Conservation (phyloP, 2,888 invertebrate species). For the Hypena proboscidalis region DNA sequence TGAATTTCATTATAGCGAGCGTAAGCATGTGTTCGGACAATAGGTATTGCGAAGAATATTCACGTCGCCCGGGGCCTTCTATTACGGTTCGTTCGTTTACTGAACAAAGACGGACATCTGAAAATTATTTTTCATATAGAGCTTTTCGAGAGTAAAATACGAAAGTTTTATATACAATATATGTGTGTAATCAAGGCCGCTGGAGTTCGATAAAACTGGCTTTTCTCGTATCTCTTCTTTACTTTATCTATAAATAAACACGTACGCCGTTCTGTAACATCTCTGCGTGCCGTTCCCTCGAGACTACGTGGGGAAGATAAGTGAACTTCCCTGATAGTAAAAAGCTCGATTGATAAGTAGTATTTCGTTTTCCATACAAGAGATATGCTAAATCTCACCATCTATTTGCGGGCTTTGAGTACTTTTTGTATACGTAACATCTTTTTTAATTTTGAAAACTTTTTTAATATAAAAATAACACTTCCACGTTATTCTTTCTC, state of each 20-base stretch:
- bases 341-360: slow-evolving; percentile 21
- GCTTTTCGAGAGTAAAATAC: slow-evolving; percentile 31
- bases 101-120: slow-evolving; percentile 42
- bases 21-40: slow-evolving; percentile 45
- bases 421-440: not conserved
- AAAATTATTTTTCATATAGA: slow-evolving; percentile 38
- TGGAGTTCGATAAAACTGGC: slow-evolving; percentile 26
- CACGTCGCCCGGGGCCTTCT: slow-evolving; percentile 34
- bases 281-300: slow-evolving; percentile 22
- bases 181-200: slow-evolving; percentile 31
- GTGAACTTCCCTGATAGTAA: slow-evolving; percentile 28
- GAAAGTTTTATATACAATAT: slow-evolving; percentile 34
- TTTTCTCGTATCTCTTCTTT: slow-evolving; percentile 23
- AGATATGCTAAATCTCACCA: not conserved
- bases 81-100: slow-evolving; percentile 47
- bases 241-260: slow-evolving; percentile 33
- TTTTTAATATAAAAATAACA: too few relatives aligned
- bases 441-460: not conserved
- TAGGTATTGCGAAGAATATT: slow-evolving; percentile 38
- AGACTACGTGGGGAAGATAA: slow-evolving; percentile 33
- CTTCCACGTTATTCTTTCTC: too few relatives aligned
- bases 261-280: slow-evolving; percentile 25
- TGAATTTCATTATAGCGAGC: slow-evolving; percentile 43
- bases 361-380: slow-evolving; percentile 7
- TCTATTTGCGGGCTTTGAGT: not conserved